Conservation (phyloP, 1,140 invertebrate genomes). For the Camponotus pennsylvanicus region DNA sequence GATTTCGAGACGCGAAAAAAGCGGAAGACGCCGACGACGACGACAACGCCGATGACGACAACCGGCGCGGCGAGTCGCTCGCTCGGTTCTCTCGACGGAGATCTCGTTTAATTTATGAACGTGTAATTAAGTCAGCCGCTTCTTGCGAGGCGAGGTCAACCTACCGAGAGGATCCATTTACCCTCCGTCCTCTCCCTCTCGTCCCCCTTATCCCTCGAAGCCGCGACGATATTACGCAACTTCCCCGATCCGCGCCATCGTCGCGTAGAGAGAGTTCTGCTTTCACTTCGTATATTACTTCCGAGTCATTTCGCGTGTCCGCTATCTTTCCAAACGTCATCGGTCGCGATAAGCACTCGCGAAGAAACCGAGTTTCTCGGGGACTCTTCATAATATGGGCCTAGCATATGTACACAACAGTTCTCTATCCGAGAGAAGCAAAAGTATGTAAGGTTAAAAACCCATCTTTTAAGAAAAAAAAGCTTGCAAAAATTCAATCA, state of each 20-base stretch:
- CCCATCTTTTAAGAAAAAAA: not conserved
- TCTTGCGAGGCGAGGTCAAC: conserved; percentile 49
- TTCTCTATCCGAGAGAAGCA: not conserved
- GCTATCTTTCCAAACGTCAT: conserved; percentile 66
- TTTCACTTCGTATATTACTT: conserved; percentile 73
- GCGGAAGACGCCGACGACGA: conserved; percentile 22
- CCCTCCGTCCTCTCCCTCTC: not conserved
- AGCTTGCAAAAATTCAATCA: too few relatives aligned
- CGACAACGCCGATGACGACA: not conserved
- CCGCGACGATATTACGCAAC: conserved; percentile 33
- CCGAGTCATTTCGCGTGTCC: conserved; percentile 63
- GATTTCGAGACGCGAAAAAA: conserved; percentile 61
- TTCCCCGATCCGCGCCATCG: conserved; percentile 18
- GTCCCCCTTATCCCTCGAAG: not conserved
- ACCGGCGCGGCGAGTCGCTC: not conserved
- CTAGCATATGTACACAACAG: conserved; percentile 1
- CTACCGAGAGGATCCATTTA: conserved; percentile 1
- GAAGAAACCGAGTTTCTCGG: conserved; percentile 10
- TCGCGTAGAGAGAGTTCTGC: conserved; percentile 18
- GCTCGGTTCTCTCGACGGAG: conserved; percentile 13
- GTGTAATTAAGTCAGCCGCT: conserved; percentile 66
- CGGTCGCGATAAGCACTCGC: conserved; percentile 25
- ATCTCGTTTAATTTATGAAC: conserved; percentile 59
- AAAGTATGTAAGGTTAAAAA: not conserved
- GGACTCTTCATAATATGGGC: not conserved